These are phyloP conservation scores for Cydia pomonella DNA, from an alignment of 1,140 invertebrate species.

Conservation along the genomic window DNA sequence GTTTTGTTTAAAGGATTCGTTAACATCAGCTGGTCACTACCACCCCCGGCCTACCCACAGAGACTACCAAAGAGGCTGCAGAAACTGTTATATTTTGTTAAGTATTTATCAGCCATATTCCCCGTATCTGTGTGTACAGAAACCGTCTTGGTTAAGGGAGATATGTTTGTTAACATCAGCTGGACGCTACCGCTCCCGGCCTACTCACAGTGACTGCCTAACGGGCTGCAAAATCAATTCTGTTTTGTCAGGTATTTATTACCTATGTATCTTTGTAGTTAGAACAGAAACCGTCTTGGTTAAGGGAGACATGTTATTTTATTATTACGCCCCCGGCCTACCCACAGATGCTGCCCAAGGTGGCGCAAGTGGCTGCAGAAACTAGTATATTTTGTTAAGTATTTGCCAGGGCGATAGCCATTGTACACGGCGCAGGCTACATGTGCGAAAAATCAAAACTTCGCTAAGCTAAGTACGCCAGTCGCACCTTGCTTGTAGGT, in stretches of 20 bases:
- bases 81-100: slow-evolving; percentile 61
- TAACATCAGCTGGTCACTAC: slow-evolving; percentile 63
- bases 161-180: slow-evolving; percentile 59
- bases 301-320: too few species aligned
- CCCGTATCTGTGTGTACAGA: too few species aligned
- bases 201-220: slow-evolving; percentile 56
- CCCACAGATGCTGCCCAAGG: slow-evolving; percentile 55
- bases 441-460: too few species aligned
- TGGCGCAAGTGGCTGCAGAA: slow-evolving; percentile 59
- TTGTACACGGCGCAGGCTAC: not conserved
- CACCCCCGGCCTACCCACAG: slow-evolving; percentile 49
- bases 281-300: too few species aligned
- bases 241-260: slow-evolving; percentile 65
- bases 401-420: slow-evolving; percentile 33
- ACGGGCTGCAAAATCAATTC: slow-evolving; percentile 52
- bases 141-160: slow-evolving; percentile 47
- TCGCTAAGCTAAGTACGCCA: too few species aligned
- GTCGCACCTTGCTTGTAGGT: too few species aligned
- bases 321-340: slow-evolving; percentile 49
- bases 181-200: slow-evolving; percentile 57
- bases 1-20: slow-evolving; percentile 52
- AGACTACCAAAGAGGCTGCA: slow-evolving; percentile 55
- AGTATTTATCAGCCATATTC: slow-evolving; percentile 49
- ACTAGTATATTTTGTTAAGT: slow-evolving; percentile 63
- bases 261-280: too few species aligned